A percentile compares a stretch with the other conserved stretches of the same genome.
Conservation (phyloP, 2,797 vertebrate genomes). For the Xenops minutus region DNA sequence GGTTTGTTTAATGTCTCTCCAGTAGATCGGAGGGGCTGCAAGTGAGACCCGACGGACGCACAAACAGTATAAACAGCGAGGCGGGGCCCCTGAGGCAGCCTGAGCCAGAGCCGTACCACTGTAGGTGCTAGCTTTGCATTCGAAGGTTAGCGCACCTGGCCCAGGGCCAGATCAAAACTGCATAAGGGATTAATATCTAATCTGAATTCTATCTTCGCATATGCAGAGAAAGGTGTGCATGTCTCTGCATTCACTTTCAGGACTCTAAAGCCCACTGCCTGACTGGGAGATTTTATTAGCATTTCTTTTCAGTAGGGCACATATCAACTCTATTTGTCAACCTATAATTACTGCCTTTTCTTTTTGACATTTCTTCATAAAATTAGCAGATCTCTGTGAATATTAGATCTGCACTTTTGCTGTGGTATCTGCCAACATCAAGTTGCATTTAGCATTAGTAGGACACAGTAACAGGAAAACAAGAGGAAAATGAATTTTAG, state of each 20-base stretch:
- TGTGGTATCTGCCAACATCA: background rate
- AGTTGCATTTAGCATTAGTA: background rate
- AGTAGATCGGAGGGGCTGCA: background rate
- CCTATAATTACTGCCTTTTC: background rate
- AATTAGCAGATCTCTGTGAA: background rate
- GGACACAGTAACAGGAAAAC: background rate
- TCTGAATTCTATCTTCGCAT: background rate
- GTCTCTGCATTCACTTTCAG: background rate
- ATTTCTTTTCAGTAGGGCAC: background rate
- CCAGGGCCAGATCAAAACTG: background rate
- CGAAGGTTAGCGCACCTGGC: background rate
- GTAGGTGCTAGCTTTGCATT: background rate
- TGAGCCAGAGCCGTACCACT: background rate
- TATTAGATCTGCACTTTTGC: background rate
- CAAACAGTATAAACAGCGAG: accelerated
- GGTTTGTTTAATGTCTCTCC: background rate
- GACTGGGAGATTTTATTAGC: background rate
- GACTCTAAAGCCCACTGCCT: background rate
- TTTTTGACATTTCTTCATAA: background rate
- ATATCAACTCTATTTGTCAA: background rate
- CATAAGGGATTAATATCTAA: background rate
- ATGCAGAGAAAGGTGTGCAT: background rate
- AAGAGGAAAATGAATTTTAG: background rate
- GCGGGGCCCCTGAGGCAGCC: background rate
- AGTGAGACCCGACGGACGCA: accelerated